A percentile compares a stretch with the other conserved stretches of the same genome.
Evolutionary conservation across 2,888 invertebrate genomes (phyloP).

Genomic region (Dasysyrphus tricinctus): DNA sequence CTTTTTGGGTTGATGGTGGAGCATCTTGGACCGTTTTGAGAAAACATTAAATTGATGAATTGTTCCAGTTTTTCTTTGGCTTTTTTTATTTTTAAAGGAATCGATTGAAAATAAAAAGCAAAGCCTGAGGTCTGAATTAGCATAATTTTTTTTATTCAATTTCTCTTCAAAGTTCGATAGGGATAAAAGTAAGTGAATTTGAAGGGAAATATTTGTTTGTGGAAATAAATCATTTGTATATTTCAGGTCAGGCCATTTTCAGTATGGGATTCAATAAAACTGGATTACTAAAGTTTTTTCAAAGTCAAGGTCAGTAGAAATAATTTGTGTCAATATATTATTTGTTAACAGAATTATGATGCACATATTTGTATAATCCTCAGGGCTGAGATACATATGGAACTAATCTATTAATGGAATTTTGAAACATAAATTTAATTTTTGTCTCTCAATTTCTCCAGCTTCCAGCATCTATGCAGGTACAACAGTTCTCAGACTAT

Average conservation of each 20-base stretch:
- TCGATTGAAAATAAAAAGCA: conserved; percentile 28
- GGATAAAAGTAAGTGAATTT: conserved; percentile 2
- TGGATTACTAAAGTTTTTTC: background rate
- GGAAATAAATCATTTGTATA: conserved; percentile 5
- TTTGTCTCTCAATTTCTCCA: no score
- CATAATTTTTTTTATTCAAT: conserved; percentile 19
- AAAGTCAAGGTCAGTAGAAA: background rate
- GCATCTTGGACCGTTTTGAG: conserved; percentile 14
- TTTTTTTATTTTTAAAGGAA: conserved; percentile 2
- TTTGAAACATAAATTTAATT: no score
- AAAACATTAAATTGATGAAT: conserved; percentile 34
- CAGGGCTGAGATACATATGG: no score
- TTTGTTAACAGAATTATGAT: no score
- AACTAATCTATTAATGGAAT: no score
- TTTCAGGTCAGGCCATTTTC: background rate
- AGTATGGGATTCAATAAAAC: background rate
- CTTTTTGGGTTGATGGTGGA: conserved; percentile 3
- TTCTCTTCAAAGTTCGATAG: background rate
- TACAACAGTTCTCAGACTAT: no score
- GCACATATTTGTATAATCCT: no score
- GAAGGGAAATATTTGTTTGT: background rate
- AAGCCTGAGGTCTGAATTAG: background rate
- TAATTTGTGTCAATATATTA: background rate
- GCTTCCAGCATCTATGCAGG: no score
- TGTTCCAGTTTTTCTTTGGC: background rate